Evolutionary conservation across 2,113 vertebrate species (phyloP).

Genomic region (Phrynosoma blainvillii): DNA sequence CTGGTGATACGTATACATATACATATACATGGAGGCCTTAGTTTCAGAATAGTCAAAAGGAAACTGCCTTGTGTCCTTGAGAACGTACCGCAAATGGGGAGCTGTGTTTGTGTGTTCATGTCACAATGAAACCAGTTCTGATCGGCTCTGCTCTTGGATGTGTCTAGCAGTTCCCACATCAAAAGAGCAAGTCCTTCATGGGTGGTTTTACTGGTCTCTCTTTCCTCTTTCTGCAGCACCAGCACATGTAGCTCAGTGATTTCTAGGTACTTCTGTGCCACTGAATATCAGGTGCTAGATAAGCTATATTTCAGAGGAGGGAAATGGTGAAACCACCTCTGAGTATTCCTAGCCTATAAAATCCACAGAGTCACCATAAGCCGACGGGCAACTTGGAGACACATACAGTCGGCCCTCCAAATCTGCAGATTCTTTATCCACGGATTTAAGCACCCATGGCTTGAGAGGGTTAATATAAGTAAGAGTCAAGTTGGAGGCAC

Average conservation of each 20-base stretch:
- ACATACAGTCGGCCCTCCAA: no score
- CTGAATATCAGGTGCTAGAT: background rate
- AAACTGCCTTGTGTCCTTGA: background rate
- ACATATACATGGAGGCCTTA: background rate
- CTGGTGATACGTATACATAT: no score
- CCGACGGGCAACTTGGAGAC: no score
- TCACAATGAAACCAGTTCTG: background rate
- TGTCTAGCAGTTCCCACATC: background rate
- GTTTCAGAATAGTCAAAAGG: background rate
- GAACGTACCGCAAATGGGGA: background rate
- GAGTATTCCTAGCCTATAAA: no score
- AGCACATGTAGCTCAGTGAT: background rate
- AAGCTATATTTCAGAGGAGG: no score
- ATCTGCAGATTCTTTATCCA: no score
- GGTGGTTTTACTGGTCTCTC: background rate
- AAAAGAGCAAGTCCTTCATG: background rate
- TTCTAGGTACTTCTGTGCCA: background rate
- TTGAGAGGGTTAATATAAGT: no score
- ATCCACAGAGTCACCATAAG: no score
- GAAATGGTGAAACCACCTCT: no score
- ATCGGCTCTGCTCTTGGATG: background rate
- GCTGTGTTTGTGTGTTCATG: background rate
- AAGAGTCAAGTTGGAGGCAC: no score
- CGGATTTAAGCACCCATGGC: no score
- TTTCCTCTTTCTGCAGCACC: background rate